phyloP scores from a whole-genome alignment of 2,888 invertebrate species.

The Marasmarcha lunaedactyla region DNA sequence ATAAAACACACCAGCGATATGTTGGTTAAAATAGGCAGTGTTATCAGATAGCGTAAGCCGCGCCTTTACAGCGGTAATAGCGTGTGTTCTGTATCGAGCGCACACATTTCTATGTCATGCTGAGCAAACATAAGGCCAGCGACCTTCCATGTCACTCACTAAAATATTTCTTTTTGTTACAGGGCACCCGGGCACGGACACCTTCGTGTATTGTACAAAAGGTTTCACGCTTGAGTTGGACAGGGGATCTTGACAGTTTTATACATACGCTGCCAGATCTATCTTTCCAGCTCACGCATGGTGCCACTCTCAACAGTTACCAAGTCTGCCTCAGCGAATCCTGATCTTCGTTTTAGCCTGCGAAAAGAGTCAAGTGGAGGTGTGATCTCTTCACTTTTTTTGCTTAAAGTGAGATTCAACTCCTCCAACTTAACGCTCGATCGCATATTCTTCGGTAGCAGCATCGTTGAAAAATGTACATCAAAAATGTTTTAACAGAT shows the following conservation, averaged over 20 bases:
- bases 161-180: conserved; percentile 24
- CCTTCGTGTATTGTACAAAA: conserved; percentile 1
- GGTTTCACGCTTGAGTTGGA: conserved; percentile 69
- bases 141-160: conserved; percentile 13
- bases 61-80: conserved; percentile 63
- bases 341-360: too few relatives aligned
- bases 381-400: conserved; percentile 73
- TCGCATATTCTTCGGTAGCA: conserved; percentile 35
- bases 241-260: conserved; percentile 70
- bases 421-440: conserved; percentile 71
- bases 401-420: conserved; percentile 71
- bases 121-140: conserved; percentile 31
- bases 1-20: too few relatives aligned
- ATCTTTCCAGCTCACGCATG: conserved; percentile 71
- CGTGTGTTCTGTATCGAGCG: conserved; percentile 39
- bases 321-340: too few relatives aligned
- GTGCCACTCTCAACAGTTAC: conserved; percentile 25
- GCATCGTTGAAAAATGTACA: too few relatives aligned
- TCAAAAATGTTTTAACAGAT: too few relatives aligned
- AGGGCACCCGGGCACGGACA: conserved; percentile 20
- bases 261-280: conserved; percentile 64
- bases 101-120: conserved; percentile 46
- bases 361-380: conserved; percentile 69
- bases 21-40: conserved; percentile 18
- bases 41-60: conserved; percentile 63